phyloP scores from a whole-genome alignment of 2,113 vertebrate species.

The Acanthisitta chloris region DNA sequence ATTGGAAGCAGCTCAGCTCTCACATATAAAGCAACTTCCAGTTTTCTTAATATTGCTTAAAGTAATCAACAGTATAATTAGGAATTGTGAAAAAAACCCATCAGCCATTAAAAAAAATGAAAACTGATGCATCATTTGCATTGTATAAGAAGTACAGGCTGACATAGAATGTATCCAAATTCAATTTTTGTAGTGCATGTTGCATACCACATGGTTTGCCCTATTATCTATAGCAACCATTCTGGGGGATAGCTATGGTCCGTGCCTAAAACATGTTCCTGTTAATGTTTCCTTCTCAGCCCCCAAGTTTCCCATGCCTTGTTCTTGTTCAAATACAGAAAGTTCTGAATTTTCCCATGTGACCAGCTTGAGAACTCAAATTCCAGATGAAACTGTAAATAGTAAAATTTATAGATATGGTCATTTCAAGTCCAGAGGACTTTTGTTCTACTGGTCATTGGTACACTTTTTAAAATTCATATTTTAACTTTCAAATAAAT shows the following conservation, averaged over 20 bases:
- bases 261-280: background rate
- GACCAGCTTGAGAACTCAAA: background rate
- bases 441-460: background rate
- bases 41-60: background rate
- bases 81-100: background rate
- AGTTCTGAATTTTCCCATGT: background rate
- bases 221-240: accelerated
- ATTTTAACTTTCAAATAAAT: background rate
- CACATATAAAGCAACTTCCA: background rate
- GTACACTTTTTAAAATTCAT: background rate
- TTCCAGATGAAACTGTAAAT: background rate
- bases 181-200: background rate
- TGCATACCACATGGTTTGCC: accelerated
- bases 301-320: background rate
- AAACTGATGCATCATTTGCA: background rate
- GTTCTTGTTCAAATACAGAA: background rate
- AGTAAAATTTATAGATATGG: background rate
- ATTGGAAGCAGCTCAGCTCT: background rate
- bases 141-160: background rate
- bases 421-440: background rate
- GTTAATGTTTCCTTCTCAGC: background rate
- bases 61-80: background rate
- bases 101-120: background rate
- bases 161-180: background rate
- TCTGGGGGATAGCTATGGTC: background rate